Conservation (phyloP, 2,113 vertebrate species). For the Scartelaos histophorus region DNA sequence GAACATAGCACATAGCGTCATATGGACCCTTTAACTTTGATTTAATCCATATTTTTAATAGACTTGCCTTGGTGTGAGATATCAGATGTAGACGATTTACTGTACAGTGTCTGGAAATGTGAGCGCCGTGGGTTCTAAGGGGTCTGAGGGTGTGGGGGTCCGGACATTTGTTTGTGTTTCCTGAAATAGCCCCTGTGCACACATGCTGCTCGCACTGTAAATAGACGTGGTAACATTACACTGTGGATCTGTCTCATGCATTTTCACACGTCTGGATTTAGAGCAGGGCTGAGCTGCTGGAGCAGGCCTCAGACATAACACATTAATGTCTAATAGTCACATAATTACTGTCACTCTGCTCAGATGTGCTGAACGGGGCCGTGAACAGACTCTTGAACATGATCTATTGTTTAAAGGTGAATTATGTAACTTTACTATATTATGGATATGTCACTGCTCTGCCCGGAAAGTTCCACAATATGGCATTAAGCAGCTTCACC, state of each 20-base stretch:
- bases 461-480: too few relatives aligned
- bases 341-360: background rate
- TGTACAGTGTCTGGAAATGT: slow-evolving; percentile 31
- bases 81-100: too few relatives aligned
- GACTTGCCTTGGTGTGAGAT: too few relatives aligned
- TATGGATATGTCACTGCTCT: too few relatives aligned
- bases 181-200: slow-evolving; percentile 45
- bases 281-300: background rate
- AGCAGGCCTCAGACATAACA: background rate
- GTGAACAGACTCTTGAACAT: too few relatives aligned
- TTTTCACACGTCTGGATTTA: background rate
- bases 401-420: too few relatives aligned
- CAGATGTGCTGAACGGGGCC: too few relatives aligned
- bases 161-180: slow-evolving; percentile 54
- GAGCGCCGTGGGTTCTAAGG: background rate
- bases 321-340: background rate
- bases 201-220: slow-evolving; percentile 24
- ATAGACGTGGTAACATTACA: slow-evolving; percentile 40
- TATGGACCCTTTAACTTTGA: too few relatives aligned
- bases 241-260: slow-evolving; percentile 23
- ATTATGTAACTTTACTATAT: too few relatives aligned
- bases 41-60: too few relatives aligned
- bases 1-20: too few relatives aligned
- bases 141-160: slow-evolving; percentile 15
- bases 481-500: too few relatives aligned